Conservation (phyloP, 1,140 invertebrate species). For the Drosophila prosaltans region DNA sequence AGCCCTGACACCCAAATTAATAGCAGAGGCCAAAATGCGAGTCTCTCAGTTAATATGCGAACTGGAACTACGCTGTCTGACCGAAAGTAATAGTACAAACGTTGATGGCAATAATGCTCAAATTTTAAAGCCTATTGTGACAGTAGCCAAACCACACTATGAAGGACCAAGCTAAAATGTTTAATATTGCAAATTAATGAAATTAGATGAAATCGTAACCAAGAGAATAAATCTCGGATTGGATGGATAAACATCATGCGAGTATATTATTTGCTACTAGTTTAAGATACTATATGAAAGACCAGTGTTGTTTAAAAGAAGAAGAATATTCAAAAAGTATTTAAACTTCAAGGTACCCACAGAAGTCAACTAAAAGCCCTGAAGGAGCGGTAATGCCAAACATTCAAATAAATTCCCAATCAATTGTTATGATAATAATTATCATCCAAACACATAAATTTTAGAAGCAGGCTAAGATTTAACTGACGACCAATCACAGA, state of each 20-base stretch:
- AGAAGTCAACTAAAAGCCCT: not conserved
- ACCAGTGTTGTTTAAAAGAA: not conserved
- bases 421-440: constrained; percentile 14
- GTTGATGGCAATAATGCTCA: constrained; percentile 23
- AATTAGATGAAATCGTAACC: constrained; percentile 6
- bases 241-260: not conserved
- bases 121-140: not conserved
- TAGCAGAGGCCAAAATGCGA: constrained; percentile 78
- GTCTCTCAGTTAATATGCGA: constrained; percentile 79
- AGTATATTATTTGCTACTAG: not conserved
- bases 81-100: constrained; percentile 38
- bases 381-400: too few relatives aligned
- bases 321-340: too few relatives aligned
- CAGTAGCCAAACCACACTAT: constrained; percentile 24
- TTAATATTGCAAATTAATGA: not conserved
- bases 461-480: constrained; percentile 40
- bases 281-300: not conserved
- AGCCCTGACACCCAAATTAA: constrained; percentile 70
- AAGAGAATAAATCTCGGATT: not conserved
- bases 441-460: constrained; percentile 36
- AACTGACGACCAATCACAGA: not conserved
- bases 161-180: constrained; percentile 37
- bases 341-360: too few relatives aligned
- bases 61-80: constrained; percentile 69
- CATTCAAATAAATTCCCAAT: too few relatives aligned